Percentiles rank a stretch among this genome's conserved stretches.
phyloP scores from a whole-genome alignment of 2,113 vertebrate species.

The Oostethus manadensis region DNA sequence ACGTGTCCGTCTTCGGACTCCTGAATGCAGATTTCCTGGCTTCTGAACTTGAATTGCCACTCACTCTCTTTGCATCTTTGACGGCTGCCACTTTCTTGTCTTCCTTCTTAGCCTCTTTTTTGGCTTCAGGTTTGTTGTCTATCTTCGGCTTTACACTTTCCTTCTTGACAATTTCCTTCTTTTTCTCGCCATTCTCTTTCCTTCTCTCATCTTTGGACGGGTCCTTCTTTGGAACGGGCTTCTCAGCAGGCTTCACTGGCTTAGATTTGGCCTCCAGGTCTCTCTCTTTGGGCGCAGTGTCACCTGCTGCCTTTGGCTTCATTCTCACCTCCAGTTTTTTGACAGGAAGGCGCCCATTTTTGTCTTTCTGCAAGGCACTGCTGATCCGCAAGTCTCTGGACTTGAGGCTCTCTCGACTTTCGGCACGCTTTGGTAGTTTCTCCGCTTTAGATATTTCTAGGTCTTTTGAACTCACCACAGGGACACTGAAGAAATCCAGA shows the following conservation, averaged over 20 bases:
- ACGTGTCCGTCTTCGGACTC: constrained; percentile 56
- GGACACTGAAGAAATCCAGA: constrained; percentile 81
- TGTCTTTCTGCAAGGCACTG: constrained; percentile 60
- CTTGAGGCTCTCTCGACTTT: constrained; percentile 84
- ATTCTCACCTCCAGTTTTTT: constrained; percentile 68
- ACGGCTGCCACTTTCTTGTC: constrained; percentile 55
- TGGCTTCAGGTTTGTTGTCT: constrained; percentile 72
- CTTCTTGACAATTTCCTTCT: constrained; percentile 61
- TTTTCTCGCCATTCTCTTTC: constrained; percentile 65
- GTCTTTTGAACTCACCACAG: constrained; percentile 77
- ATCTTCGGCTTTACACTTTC: constrained; percentile 48
- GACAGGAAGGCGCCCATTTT: constrained; percentile 43
- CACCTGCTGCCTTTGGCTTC: constrained; percentile 64
- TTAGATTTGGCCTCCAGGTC: constrained; percentile 56
- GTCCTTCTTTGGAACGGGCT: constrained; percentile 69
- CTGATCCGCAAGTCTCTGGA: constrained; percentile 62
- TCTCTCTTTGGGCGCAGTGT: constrained; percentile 47
- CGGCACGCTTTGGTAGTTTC: constrained; percentile 73
- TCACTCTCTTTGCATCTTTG: constrained; percentile 65
- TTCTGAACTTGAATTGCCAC: constrained; percentile 14
- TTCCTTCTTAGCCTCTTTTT: constrained; percentile 70
- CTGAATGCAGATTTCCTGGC: constrained; percentile 43
- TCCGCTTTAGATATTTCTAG: constrained; percentile 61
- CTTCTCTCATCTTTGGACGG: constrained; percentile 72
- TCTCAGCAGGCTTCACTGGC: constrained; percentile 60